Evolutionary conservation across 2,113 vertebrate species (phyloP).

Genomic region (Menidia beryllina): DNA sequence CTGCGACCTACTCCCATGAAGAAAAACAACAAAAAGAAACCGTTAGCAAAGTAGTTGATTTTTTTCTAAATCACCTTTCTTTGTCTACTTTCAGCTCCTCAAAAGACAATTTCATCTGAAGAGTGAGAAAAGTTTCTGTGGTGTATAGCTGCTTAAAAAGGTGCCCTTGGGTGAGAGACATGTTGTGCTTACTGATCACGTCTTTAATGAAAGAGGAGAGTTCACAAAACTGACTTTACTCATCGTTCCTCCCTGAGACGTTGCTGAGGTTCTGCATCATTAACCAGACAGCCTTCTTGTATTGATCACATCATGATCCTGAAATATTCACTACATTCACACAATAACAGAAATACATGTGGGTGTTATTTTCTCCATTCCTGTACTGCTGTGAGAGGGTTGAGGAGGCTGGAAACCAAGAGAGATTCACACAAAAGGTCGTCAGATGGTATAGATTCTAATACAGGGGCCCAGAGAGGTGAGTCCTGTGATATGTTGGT

Average conservation of each 20-base stretch:
- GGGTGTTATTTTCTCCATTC: slow-evolving; percentile 49
- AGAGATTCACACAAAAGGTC: slow-evolving; percentile 58
- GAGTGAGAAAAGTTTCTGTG: slow-evolving; percentile 59
- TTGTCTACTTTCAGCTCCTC: background rate
- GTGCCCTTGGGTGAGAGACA: slow-evolving; percentile 65
- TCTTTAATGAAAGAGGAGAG: slow-evolving; percentile 73
- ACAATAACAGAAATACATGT: slow-evolving; percentile 61
- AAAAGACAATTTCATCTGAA: slow-evolving; percentile 34
- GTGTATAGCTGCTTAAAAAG: slow-evolving; percentile 53
- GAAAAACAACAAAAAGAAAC: slow-evolving; percentile 2
- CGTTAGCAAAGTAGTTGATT: background rate
- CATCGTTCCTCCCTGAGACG: slow-evolving; percentile 52
- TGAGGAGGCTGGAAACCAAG: slow-evolving; percentile 34
- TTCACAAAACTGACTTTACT: slow-evolving; percentile 58
- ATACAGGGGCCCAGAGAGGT: slow-evolving; percentile 9
- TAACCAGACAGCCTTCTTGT: slow-evolving; percentile 70
- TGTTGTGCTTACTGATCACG: slow-evolving; percentile 74
- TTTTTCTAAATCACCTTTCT: slow-evolving; percentile 5
- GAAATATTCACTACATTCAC: slow-evolving; percentile 74
- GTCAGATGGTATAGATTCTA: slow-evolving; percentile 23
- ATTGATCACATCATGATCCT: slow-evolving; percentile 76
- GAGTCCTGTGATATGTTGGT: slow-evolving; percentile 2
- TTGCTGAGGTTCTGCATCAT: slow-evolving; percentile 71
- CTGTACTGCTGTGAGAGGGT: slow-evolving; percentile 33
- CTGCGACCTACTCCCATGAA: background rate